These are phyloP conservation scores for Mermis nigrescens DNA, from an alignment of 2,888 invertebrate genomes.

Conservation along the genomic window DNA sequence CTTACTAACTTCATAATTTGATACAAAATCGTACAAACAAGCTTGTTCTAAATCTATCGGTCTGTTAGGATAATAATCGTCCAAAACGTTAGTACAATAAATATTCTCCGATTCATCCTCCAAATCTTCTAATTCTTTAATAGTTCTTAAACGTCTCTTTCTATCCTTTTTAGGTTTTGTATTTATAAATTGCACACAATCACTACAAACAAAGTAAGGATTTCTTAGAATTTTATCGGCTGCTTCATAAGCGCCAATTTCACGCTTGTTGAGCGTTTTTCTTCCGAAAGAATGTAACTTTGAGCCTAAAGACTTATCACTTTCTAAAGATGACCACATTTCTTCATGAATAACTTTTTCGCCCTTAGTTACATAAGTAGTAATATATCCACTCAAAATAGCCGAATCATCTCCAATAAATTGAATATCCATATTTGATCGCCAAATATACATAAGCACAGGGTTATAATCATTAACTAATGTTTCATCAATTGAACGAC, in stretches of 20 bases:
- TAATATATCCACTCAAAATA: neutral
- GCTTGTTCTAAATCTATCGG: neutral
- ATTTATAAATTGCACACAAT: neutral
- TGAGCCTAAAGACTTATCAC: neutral
- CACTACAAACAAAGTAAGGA: neutral
- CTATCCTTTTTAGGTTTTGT: neutral
- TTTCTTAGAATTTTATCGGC: neutral
- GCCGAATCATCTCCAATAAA: neutral
- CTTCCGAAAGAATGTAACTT: neutral
- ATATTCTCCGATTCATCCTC: neutral
- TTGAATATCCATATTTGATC: slow-evolving; percentile 10
- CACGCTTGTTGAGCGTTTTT: neutral
- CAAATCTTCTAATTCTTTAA: neutral
- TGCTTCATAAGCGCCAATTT: slow-evolving; percentile 2
- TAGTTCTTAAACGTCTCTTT: neutral
- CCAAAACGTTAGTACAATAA: neutral
- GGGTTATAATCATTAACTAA: slow-evolving; percentile 10
- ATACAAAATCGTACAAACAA: neutral
- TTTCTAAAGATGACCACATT: neutral
- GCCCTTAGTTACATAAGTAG: slow-evolving; percentile 4
- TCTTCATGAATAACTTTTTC: neutral
- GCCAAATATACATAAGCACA: slow-evolving; percentile 1
- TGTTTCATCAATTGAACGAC: too few relatives aligned
- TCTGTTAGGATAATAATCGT: neutral
- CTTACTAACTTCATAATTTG: neutral